Evolutionary conservation across 2,888 invertebrate species (phyloP), one percentile per base, ranked within the genome.

Genomic region (Drosophila mulleri): DNA sequence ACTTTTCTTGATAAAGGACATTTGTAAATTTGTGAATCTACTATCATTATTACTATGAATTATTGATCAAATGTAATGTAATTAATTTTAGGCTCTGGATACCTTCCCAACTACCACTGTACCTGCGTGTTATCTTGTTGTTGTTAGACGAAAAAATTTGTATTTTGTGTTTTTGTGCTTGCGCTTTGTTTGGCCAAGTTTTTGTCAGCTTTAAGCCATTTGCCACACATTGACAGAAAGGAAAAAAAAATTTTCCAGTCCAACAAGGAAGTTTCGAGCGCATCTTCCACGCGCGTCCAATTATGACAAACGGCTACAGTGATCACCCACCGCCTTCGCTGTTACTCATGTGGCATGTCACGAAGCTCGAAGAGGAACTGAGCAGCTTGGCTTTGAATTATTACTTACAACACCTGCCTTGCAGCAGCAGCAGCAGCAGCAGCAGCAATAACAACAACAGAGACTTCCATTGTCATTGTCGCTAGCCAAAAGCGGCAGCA

Each of bases 221-320:
- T 80, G 78, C 67, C 64, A 54, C 67, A 79, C 66, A 73, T 84
- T 78, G 85, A 75, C 75, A 61, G 68, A 73, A 78, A 48, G 78
- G 37, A 54, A 26, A 50, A 35, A 20, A 18, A 32, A n/a, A 5
- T 29, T 48, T 50, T 32, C 14, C 32, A 32, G 7, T 20, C 54
- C 75, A 87, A 85, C 84, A 77, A 87, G 84, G 84, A 85, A 85
- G 87, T 87, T 72, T 70, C 57, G 48, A 64, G 78, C 80, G 74
- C 87, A 87, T 84, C 87, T 84, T 72, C 84, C 80, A 86, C 70
- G 80, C 87, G 82, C 82, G 70, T 70, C 80, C 84, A 85, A 85
- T 87, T 87, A 85, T 84, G 87, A 84, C 80, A 78, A 84, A 80
- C 73, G 75, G 58, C 84, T 66, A 44, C 59, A 39, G 59, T 64